Evolutionary conservation across 2,888 invertebrate species (phyloP).

Genomic region (Cheilosia impressa): DNA sequence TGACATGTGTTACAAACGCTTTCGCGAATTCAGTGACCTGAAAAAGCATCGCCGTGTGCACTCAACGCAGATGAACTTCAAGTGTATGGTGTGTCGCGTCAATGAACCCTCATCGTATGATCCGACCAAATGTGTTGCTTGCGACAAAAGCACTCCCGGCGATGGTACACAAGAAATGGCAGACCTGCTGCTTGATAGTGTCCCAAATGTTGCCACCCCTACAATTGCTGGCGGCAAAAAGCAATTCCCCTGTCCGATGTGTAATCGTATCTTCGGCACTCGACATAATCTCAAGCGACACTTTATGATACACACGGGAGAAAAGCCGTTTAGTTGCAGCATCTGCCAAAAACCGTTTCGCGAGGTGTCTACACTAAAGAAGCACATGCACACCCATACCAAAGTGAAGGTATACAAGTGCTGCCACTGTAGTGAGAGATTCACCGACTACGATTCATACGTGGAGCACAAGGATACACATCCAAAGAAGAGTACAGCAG

Average conservation of each 20-base stretch:
- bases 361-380: conserved; percentile 82
- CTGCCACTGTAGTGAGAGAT: conserved; percentile 79
- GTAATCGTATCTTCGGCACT: conserved; percentile 82
- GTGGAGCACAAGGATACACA: conserved; percentile 80
- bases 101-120: conserved; percentile 80
- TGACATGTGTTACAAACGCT: conserved; percentile 82
- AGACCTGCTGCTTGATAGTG: conserved; percentile 67
- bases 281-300: conserved; percentile 83
- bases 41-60: conserved; percentile 83
- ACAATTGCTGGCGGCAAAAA: conserved; percentile 63
- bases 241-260: conserved; percentile 81
- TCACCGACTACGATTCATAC: conserved; percentile 81
- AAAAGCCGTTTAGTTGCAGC: conserved; percentile 82
- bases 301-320: conserved; percentile 83
- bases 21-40: conserved; percentile 83
- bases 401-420: conserved; percentile 82
- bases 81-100: conserved; percentile 82
- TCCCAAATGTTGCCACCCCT: conserved; percentile 64
- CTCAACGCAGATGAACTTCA: conserved; percentile 79
- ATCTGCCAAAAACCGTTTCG: conserved; percentile 82
- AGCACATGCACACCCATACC: conserved; percentile 82
- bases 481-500: conserved; percentile 59
- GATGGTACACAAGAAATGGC: conserved; percentile 59
- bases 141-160: conserved; percentile 77
- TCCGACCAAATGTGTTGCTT: conserved; percentile 81